Base-by-base conservation (phyloP, 2,888 invertebrate species). In the Diaphora mendica region DNA sequence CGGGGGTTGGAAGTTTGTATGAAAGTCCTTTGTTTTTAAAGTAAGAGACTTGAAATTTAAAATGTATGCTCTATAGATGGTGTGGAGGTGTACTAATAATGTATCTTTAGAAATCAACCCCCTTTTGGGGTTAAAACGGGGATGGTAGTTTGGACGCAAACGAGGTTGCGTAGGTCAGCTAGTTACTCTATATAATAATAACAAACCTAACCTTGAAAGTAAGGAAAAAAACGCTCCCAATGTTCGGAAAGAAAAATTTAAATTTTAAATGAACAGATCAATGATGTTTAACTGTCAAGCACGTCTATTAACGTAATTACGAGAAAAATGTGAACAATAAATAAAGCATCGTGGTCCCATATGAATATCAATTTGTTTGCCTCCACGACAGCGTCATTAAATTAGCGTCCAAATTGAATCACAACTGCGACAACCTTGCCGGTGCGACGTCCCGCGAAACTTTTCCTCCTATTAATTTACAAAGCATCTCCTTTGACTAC, bases 341-440 rank as follows among this genome's bases (percentile, higher is more conserved):
- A 91, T 90, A 91, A 91, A 89, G 88, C 88, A 86, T 86, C 88
- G 87, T 88, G 90, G 94, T 95, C 95, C 95, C 95, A 95, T 95
- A 94, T 95, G 95, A 95, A 95, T 95, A 95, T 95, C 95, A 95
- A 95, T 95, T 94, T 95, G 95, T 94, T 95, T 94, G 91, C 92
- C 89, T 92, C 89, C 89, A 82, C 93, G 90, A 92, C 92, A 93
- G 91, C 93, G 92, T 95, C 95, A 95, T 95, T 93, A 95, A 95
- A 95, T 95, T 95, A 95, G 94, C 95, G 94, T 92, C 93, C 93
- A 95, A 95, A 95, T 95, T 95, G 95, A 95, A 95, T 95, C 95
- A 95, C 94, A 94, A 95, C 94, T 94, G 94, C 93, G 93, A 94
- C 94, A 94, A 94, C 94, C 94, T 95, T 93, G 92, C 94, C 92